phyloP scores from a whole-genome alignment of 2,888 invertebrate species.

The Adineta ricciae region DNA sequence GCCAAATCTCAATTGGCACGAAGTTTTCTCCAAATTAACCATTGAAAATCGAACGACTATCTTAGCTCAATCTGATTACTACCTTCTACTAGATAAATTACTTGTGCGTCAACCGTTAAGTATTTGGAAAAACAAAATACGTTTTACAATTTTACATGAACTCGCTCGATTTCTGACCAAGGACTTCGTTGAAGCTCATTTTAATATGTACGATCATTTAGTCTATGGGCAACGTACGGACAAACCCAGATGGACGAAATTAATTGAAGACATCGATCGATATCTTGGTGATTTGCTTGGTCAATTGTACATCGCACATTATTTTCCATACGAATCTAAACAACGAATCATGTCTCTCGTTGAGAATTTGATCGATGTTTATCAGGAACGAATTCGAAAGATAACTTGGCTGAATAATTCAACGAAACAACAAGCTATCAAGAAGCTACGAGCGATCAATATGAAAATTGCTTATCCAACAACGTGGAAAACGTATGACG shows the following conservation, averaged over 20 bases:
- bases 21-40: background rate
- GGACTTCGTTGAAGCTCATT: background rate
- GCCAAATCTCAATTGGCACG: background rate
- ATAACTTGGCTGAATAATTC: conserved; percentile 84
- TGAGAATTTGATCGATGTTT: background rate
- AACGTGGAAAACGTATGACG: conserved; percentile 38
- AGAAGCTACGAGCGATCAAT: conserved; percentile 61
- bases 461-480: conserved; percentile 58
- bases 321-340: conserved; percentile 74
- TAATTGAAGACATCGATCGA: background rate
- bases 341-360: conserved; percentile 57
- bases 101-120: background rate
- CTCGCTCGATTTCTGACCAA: background rate
- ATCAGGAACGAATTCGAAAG: conserved; percentile 52
- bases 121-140: background rate
- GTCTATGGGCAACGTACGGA: background rate
- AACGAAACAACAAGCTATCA: conserved; percentile 56
- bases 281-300: conserved; percentile 52
- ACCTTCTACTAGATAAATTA: background rate
- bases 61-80: background rate
- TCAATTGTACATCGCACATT: conserved; percentile 73
- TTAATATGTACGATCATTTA: background rate
- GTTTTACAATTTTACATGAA: background rate
- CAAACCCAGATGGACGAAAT: background rate
- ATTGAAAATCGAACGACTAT: background rate